Evolutionary conservation across 1,140 invertebrate species (phyloP), one percentile per base, ranked within the genome.

Genomic region (Asbolus verrucosus): DNA sequence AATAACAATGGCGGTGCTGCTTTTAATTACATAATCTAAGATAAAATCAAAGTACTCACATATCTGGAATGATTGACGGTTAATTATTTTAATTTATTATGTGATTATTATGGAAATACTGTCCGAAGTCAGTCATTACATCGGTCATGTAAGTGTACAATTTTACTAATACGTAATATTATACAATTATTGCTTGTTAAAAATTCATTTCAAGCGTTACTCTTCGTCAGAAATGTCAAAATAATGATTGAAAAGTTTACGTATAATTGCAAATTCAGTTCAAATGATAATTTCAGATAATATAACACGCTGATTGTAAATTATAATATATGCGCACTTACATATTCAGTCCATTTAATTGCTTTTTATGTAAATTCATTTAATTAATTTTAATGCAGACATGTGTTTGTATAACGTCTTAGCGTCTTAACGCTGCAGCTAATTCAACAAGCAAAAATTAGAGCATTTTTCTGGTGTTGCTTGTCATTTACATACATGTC

Each of bases 11-110:
- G 54, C 54, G 67, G 39, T 62, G 67, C 41, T 69, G 38, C 60
- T 69, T 69, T 69, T 69, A 69, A 69, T 69, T 69, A 69, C 62
- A 60, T 69, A 61, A 69, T 61, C 41, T 54, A 36, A 69, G 67
- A 69, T 69, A 69, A 33, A 61, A 69, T 61, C 54, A 43, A 60
- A 69, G 54, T 69, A 60, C 60, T 69, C 59, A 69, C 59, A 69
- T 30, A 39, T 60, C 67, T 60, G 67, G 21, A 54, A 54, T 54
- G 46, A 54, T 54, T 54, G 46, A 54, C 46, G 46, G 46, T 54
- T 54, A 54, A 54, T 54, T 54, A 54, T 54, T 54, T 54, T 54
- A 54, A 54, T 54, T 54, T 54, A 54, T 54, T 54, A 54, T 14
- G 46, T 27, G 21, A 54, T 54, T 27, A 54, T 54, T 54, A 24